A percentile compares a stretch with the other conserved stretches of the same genome.
Evolutionary conservation across 2,797 vertebrate genomes (phyloP).

Genomic region (Leptatherina wallacei): DNA sequence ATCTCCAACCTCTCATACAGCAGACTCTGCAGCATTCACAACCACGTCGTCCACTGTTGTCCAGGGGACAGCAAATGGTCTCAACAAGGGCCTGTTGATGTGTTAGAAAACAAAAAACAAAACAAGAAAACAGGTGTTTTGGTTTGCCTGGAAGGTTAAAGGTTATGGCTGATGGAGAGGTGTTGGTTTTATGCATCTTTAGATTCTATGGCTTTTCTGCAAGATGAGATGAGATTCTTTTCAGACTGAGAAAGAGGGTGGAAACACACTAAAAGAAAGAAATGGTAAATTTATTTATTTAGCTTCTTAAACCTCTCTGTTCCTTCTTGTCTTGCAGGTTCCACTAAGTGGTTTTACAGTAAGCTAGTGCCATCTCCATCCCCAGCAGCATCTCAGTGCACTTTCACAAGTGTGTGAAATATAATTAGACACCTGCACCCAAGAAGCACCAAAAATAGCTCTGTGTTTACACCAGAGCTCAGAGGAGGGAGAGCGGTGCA

Average conservation of each 20-base stretch:
- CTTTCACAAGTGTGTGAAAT: slow-evolving; percentile 76
- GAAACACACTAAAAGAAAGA: not conserved
- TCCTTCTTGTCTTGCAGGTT: slow-evolving; percentile 19
- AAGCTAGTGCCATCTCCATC: slow-evolving; percentile 37
- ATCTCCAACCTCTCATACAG: slow-evolving; percentile 8
- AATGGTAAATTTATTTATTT: not conserved
- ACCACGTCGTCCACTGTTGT: slow-evolving; percentile 21
- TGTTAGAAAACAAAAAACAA: slow-evolving; percentile 3
- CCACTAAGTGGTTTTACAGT: slow-evolving; percentile 47
- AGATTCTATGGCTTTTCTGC: slow-evolving; percentile 5
- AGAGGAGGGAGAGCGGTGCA: slow-evolving; percentile 39
- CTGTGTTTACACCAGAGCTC: slow-evolving; percentile 62
- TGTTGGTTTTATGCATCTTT: slow-evolving; percentile 9
- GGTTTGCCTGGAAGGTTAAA: slow-evolving; percentile 25
- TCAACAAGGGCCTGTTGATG: slow-evolving; percentile 44
- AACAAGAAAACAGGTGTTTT: slow-evolving; percentile 12
- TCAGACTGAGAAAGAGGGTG: not conserved
- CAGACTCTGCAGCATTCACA: slow-evolving; percentile 16
- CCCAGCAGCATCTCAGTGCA: slow-evolving; percentile 52
- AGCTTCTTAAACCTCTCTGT: not conserved
- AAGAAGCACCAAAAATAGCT: slow-evolving; percentile 72
- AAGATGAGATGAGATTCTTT: not conserved
- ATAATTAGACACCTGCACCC: slow-evolving; percentile 81
- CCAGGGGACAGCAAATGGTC: slow-evolving; percentile 40
- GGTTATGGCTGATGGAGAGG: slow-evolving; percentile 15